Percentiles rank a stretch among this genome's conserved stretches.
These are phyloP conservation scores for Tinea pellionella DNA, from an alignment of 2,888 invertebrate species.

Conservation along the genomic window DNA sequence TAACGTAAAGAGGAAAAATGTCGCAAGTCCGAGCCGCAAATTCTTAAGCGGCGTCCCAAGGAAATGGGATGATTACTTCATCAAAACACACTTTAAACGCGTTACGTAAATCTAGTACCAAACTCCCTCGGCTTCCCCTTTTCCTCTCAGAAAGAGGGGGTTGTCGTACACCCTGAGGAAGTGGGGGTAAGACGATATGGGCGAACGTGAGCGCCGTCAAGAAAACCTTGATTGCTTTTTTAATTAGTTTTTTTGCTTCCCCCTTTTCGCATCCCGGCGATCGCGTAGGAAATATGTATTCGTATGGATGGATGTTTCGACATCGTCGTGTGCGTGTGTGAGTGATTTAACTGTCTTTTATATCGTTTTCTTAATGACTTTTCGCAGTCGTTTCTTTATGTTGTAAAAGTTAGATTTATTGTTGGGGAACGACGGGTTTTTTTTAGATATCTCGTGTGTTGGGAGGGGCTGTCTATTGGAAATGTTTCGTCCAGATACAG, in stretches of 20 bases:
- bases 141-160: slow-evolving; percentile 29
- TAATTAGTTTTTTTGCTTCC: slow-evolving; percentile 67
- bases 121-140: slow-evolving; percentile 39
- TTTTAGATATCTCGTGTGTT: background rate
- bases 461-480: background rate
- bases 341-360: slow-evolving; percentile 23
- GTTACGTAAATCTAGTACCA: slow-evolving; percentile 70
- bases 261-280: slow-evolving; percentile 61
- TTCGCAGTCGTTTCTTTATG: slow-evolving; percentile 12
- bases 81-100: slow-evolving; percentile 71
- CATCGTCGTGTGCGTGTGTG: slow-evolving; percentile 15
- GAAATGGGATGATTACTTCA: slow-evolving; percentile 70
- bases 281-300: slow-evolving; percentile 63
- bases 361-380: slow-evolving; percentile 22
- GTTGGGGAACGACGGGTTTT: background rate
- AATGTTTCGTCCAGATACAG: background rate
- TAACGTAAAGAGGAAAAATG: slow-evolving; percentile 40
- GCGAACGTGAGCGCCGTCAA: slow-evolving; percentile 71
- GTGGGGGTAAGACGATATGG: slow-evolving; percentile 69
- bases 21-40: slow-evolving; percentile 57
- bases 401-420: slow-evolving; percentile 11
- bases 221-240: slow-evolving; percentile 71
- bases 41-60: slow-evolving; percentile 62
- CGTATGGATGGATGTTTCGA: slow-evolving; percentile 22
- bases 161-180: slow-evolving; percentile 24